Evolutionary conservation across 2,113 vertebrate species (phyloP), one percentile per base, ranked within the genome.

Genomic region (Engraulis encrasicolus): DNA sequence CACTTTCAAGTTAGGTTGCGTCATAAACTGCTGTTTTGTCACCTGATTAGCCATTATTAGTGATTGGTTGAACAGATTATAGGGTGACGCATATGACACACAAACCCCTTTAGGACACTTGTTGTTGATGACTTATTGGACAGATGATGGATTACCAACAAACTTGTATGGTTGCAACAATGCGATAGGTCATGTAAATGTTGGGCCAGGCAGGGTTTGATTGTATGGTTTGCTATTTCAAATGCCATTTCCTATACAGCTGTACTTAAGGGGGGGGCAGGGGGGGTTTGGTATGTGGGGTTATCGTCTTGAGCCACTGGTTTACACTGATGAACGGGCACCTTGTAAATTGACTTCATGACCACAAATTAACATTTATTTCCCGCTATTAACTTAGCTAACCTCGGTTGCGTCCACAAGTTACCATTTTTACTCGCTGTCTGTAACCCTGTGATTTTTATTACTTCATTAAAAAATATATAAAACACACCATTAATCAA

Each of bases 391-490:
- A 74, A 74, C 12, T 74, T 74, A 34, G 66, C 18, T 31, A 74
- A 74, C 66, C 66, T 74, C 15, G 27, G 27, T 74, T 74, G 66
- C 66, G 2, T 74, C 66, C 31, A 27, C 31, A 74, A 34, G 66
- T 34, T 74, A 14, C 14, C 66, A 34, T 74, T 74, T 74, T 74
- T 74, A 34, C 27, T 74, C 34, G 27, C 27, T 74, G 11, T 34
- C 66, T 74, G 66, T 74, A 74, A 74, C 11, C 34, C 23, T 74
- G 66, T 74, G 31, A 88, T 88, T 85, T 89, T 45, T 88, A 88
- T 88, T 79, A 27, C 87, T 82, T 83, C n/a, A 85, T 89, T 77
- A 88, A 88, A 78, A 66, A 83, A 83, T 86, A 54, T 82, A 83
- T 66, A 90, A 85, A 87, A 74, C 31, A 27, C 66, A 74, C 66